Percentiles rank a stretch among this genome's conserved stretches.
phyloP scores from a whole-genome alignment of 1,140 invertebrate genomes.

The Scaptomyza graminum region DNA sequence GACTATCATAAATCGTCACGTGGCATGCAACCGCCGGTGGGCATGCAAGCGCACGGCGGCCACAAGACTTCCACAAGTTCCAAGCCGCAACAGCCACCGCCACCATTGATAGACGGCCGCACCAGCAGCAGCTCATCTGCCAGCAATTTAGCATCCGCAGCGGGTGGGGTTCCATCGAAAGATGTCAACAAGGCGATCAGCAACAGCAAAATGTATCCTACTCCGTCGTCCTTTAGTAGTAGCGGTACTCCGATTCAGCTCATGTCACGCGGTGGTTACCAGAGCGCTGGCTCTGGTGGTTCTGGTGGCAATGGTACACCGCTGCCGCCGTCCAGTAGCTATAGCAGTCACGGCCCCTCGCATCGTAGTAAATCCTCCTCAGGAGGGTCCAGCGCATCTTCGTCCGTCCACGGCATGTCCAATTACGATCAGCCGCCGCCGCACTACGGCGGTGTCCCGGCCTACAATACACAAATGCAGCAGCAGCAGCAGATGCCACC shows the following conservation, averaged over 20 bases:
- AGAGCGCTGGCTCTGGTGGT: slow-evolving; percentile 7
- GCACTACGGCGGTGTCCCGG: slow-evolving; percentile 48
- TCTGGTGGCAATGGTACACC: slow-evolving; percentile 35
- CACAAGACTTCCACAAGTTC: slow-evolving; percentile 65
- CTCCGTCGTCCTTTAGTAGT: slow-evolving; percentile 58
- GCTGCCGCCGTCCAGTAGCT: slow-evolving; percentile 40
- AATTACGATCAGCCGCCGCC: slow-evolving; percentile 66
- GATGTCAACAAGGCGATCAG: slow-evolving; percentile 47
- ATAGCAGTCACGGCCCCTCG: slow-evolving; percentile 41
- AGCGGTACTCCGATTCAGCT: slow-evolving; percentile 56
- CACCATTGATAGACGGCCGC: slow-evolving; percentile 35
- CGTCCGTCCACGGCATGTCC: slow-evolving; percentile 72
- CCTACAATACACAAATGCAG: slow-evolving; percentile 61
- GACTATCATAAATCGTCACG: slow-evolving; percentile 72
- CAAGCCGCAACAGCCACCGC: slow-evolving; percentile 59
- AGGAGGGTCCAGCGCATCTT: slow-evolving; percentile 39
- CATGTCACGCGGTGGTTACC: slow-evolving; percentile 69
- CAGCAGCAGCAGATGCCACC: slow-evolving; percentile 41
- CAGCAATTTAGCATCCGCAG: slow-evolving; percentile 42
- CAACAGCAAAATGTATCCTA: slow-evolving; percentile 70
- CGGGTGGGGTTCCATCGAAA: slow-evolving; percentile 58
- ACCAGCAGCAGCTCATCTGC: slow-evolving; percentile 33
- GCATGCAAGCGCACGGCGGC: slow-evolving; percentile 52
- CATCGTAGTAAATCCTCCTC: slow-evolving; percentile 72
- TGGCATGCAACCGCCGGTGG: slow-evolving; percentile 58